A percentile compares a stretch with the other conserved stretches of the same genome.
Evolutionary conservation across 2,888 invertebrate genomes (phyloP).

Genomic region (Polymixis flavicincta): DNA sequence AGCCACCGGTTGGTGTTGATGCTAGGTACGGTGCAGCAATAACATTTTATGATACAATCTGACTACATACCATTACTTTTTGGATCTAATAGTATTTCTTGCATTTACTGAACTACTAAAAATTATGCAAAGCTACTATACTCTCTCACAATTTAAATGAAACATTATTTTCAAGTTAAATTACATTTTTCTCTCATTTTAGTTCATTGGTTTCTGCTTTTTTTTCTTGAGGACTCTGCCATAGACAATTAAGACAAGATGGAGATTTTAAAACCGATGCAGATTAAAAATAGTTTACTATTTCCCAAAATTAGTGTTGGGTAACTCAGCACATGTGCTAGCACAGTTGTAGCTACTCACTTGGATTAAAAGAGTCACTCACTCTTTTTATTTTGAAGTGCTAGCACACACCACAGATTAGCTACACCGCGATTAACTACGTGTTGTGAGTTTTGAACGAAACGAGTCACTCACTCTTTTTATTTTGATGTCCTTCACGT

Average conservation of each 20-base stretch:
- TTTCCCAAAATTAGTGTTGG: too few species aligned
- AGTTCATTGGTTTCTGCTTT: conserved; percentile 68
- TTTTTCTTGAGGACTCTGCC: conserved; percentile 49
- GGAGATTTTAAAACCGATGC: conserved; percentile 15
- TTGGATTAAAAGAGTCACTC: too few species aligned
- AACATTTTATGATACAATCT: conserved; percentile 66
- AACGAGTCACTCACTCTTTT: too few species aligned
- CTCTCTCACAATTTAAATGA: conserved; percentile 71
- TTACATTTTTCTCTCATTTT: conserved; percentile 71
- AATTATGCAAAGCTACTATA: conserved; percentile 64
- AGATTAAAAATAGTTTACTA: conserved; percentile 20
- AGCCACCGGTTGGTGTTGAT: conserved; percentile 83
- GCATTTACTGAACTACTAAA: conserved; percentile 64
- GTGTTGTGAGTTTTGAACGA: too few species aligned
- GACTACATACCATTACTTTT: conserved; percentile 82
- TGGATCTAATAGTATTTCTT: conserved; percentile 62
- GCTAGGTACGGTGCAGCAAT: conserved; percentile 59
- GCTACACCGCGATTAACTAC: too few species aligned
- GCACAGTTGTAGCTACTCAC: too few species aligned
- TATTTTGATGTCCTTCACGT: too few species aligned
- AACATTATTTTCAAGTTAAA: conserved; percentile 67
- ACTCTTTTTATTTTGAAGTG: too few species aligned
- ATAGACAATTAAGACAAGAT: conserved; percentile 45
- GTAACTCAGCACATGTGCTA: too few species aligned
- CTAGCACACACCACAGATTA: too few species aligned